Evolutionary conservation across 2,113 vertebrate species (phyloP), one percentile per base, ranked within the genome.

Genomic region (Leptodactylus fuscus): DNA sequence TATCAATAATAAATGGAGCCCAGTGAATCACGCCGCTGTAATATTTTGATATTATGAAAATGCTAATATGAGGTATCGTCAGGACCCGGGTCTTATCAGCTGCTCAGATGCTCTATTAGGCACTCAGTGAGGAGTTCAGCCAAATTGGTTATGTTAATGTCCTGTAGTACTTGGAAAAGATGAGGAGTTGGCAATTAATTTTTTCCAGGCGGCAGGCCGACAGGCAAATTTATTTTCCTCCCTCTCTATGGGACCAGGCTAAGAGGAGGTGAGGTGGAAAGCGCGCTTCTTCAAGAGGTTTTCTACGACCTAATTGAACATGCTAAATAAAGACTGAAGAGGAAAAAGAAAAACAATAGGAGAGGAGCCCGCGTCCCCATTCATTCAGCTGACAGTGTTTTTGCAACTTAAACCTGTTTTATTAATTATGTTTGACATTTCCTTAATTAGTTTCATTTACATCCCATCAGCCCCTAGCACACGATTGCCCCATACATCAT

Each of bases 61-160:
- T 95, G 95, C 93, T 96, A 95, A 96, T 96, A 95, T 92, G 90
- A 91, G 88, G 90, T 90, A 88, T 87, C 86, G 65, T 93, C 92
- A 91, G 93, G 94, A 93, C 92, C 93, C 91, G 92, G 93, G 94
- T 92, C 96, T 97, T 97, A 97, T 96, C 96, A 92, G 94, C 94
- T 93, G 94, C 94, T 96, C 96, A 91, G 93, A 94, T 93, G 96
- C 95, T 96, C 96, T 98, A 96, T 97, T 98, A 97, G 95, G 95
- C 95, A 97, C 95, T 94, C 96, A 92, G 95, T 93, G 95, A 97
- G 93, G 96, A 96, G 95, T 95, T 95, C 92, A 93, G 93, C 94
- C 94, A 98, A 97, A 97, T 97, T 97, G 96, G 94, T 98, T 98
- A 97, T 97, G 97, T 96, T 97, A 97, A 97, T 97, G 95, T 95